These are phyloP conservation scores for Panulirus ornatus DNA, from an alignment of 1,140 invertebrate genomes.

Conservation along the genomic window DNA sequence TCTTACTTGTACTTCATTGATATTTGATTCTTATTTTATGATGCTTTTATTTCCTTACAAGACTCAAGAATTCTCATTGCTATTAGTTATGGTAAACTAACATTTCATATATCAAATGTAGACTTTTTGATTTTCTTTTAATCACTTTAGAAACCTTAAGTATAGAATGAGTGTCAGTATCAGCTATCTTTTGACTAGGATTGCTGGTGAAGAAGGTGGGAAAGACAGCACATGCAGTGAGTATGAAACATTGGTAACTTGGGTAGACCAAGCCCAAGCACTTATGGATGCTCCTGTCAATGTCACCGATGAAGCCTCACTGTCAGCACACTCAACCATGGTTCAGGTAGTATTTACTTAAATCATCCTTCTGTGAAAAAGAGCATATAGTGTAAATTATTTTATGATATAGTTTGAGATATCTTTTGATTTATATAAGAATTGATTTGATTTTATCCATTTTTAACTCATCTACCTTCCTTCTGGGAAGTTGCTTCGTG, in stretches of 20 bases:
- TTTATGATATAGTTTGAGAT: too few relatives aligned
- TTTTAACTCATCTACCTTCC: not conserved
- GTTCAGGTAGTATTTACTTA: constrained; percentile 76
- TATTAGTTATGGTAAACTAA: too few relatives aligned
- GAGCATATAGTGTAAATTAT: not conserved
- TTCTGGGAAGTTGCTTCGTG: too few relatives aligned
- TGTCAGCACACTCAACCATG: constrained; percentile 76
- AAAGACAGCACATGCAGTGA: constrained; percentile 37
- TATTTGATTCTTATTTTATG: too few relatives aligned
- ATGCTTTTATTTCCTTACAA: too few relatives aligned
- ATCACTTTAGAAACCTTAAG: too few relatives aligned
- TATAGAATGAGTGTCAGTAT: too few relatives aligned
- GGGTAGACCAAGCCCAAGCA: constrained; percentile 76
- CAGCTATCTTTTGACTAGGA: constrained; percentile 9
- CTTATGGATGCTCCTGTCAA: constrained; percentile 75
- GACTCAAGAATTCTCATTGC: too few relatives aligned
- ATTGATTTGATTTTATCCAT: not conserved
- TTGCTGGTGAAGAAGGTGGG: constrained; percentile 62
- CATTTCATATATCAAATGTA: too few relatives aligned
- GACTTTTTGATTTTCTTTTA: too few relatives aligned
- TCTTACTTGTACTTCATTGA: too few relatives aligned
- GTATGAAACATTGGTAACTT: constrained; percentile 74
- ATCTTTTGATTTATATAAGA: too few relatives aligned
- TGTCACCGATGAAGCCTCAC: constrained; percentile 76
- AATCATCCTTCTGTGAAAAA: not conserved